Percentiles rank a stretch among this genome's conserved stretches.
phyloP scores from a whole-genome alignment of 2,113 vertebrate genomes.

The Pseudopipra pipra region DNA sequence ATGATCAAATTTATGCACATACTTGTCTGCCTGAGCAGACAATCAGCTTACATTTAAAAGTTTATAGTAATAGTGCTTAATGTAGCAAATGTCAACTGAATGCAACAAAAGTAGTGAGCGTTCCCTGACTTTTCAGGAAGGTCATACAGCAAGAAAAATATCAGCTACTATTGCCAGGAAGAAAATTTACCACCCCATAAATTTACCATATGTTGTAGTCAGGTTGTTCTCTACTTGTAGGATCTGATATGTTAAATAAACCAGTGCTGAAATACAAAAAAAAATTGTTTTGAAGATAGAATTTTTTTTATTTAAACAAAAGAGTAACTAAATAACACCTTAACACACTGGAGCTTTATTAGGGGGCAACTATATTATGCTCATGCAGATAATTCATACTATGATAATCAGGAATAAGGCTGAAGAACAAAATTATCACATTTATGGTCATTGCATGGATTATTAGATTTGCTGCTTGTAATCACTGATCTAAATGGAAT shows the following conservation, averaged over 20 bases:
- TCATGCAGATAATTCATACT: background rate
- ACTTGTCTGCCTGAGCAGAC: background rate
- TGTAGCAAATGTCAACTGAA: background rate
- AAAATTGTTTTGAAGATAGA: background rate
- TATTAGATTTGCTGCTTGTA: background rate
- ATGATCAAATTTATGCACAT: background rate
- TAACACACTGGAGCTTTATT: background rate
- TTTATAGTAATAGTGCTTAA: background rate
- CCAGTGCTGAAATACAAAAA: background rate
- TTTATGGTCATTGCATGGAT: background rate
- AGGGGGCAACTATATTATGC: background rate
- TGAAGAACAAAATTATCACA: background rate
- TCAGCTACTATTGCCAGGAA: background rate
- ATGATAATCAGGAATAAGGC: background rate
- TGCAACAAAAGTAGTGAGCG: background rate
- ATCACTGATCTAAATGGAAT: background rate
- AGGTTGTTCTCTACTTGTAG: background rate
- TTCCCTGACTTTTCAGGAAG: background rate
- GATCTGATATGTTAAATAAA: background rate
- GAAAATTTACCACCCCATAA: background rate
- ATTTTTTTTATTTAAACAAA: background rate
- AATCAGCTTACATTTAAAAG: background rate
- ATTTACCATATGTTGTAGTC: background rate
- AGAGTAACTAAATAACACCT: background rate
- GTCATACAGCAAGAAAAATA: background rate